Evolutionary conservation across 2,797 vertebrate species (phyloP).

Genomic region (Enteromius mattozi): DNA sequence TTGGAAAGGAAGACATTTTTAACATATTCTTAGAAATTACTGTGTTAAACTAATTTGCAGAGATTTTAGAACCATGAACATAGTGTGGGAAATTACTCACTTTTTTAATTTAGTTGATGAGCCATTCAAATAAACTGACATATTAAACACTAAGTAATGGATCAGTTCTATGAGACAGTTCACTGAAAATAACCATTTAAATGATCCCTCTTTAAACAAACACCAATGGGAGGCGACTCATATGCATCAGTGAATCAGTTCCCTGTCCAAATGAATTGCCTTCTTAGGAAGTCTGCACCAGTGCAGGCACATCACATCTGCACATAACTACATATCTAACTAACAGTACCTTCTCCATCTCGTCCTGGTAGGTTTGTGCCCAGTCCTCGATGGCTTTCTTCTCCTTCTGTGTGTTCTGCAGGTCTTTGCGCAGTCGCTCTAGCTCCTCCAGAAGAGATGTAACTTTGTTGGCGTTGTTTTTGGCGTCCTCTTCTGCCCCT

Average conservation of each 20-base stretch:
- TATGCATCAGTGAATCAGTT: constrained; percentile 12
- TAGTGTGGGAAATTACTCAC: neutral
- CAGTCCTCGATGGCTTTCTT: constrained; percentile 92
- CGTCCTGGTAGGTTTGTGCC: constrained; percentile 87
- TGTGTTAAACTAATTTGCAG: neutral
- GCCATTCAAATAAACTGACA: neutral
- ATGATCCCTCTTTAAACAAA: neutral
- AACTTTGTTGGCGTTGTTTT: constrained; percentile 83
- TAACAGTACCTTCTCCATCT: constrained; percentile 86
- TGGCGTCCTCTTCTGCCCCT: constrained; percentile 88
- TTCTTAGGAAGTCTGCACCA: neutral
- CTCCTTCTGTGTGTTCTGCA: constrained; percentile 86
- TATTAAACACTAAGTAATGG: neutral
- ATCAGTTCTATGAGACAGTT: neutral
- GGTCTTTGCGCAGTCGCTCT: constrained; percentile 86
- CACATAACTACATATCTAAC: neutral
- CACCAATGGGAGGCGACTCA: neutral
- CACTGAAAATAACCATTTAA: neutral
- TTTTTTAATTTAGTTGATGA: neutral
- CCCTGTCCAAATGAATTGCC: neutral
- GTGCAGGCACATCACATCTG: neutral
- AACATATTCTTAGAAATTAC: neutral
- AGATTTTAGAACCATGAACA: too few species aligned
- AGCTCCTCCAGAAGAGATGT: constrained; percentile 89
- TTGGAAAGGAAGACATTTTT: neutral